These are phyloP conservation scores for Oithona nana DNA, from an alignment of 2,888 invertebrate species.

Conservation along the genomic window DNA sequence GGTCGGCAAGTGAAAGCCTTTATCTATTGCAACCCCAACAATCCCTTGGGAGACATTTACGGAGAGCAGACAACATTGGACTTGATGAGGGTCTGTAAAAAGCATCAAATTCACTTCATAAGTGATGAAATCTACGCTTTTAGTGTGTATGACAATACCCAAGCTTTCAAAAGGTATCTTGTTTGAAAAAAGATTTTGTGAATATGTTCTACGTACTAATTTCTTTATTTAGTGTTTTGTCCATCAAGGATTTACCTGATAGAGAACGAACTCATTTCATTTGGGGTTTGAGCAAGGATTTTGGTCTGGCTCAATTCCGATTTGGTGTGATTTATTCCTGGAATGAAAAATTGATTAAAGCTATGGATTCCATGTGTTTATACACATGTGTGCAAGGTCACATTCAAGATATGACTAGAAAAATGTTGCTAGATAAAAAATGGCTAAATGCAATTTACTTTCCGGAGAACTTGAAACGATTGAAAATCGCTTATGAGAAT, in stretches of 20 bases:
- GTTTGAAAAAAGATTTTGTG: no score
- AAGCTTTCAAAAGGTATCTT: conserved; percentile 19
- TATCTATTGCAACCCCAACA: conserved; percentile 23
- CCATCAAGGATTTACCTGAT: conserved; percentile 22
- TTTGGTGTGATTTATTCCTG: conserved; percentile 23
- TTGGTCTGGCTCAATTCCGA: conserved; percentile 24
- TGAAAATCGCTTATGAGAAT: neutral
- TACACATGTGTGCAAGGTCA: neutral
- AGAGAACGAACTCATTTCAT: conserved; percentile 22
- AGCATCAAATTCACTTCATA: conserved; percentile 23
- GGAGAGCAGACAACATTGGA: conserved; percentile 20
- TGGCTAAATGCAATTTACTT: neutral
- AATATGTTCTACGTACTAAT: no score
- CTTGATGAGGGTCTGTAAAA: conserved; percentile 21
- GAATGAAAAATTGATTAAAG: conserved; percentile 20
- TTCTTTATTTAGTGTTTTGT: no score
- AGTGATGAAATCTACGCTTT: conserved; percentile 24
- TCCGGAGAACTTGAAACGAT: neutral
- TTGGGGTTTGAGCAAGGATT: conserved; percentile 23
- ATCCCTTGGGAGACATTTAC: conserved; percentile 23
- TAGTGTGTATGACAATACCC: conserved; percentile 21
- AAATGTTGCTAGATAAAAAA: conserved; percentile 19
- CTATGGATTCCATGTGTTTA: neutral
- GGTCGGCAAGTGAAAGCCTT: conserved; percentile 20
- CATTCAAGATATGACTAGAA: conserved; percentile 21